Evolutionary conservation across 2,797 vertebrate genomes (phyloP).

Genomic region (Nyctibius grandis): DNA sequence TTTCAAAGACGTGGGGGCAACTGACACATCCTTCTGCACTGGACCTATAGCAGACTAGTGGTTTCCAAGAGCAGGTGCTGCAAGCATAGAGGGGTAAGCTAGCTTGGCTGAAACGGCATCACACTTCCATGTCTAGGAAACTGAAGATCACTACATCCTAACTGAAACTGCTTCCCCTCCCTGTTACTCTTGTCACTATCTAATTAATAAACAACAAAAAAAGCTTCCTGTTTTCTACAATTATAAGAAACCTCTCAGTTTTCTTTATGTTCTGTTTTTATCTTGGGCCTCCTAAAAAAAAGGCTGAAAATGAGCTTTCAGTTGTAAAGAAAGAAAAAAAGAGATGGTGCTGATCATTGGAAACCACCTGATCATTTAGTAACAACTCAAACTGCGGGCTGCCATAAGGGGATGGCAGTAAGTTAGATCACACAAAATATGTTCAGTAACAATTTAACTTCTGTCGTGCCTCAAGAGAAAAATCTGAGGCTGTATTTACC

Average conservation of each 20-base stretch:
- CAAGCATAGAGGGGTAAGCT: neutral
- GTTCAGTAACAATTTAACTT: neutral
- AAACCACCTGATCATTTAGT: neutral
- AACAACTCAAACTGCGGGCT: neutral
- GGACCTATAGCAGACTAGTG: neutral
- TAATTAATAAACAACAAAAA: neutral
- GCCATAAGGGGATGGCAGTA: neutral
- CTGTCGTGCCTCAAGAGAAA: neutral
- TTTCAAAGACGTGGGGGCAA: neutral
- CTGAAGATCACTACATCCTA: neutral
- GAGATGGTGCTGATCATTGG: neutral
- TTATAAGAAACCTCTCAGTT: neutral
- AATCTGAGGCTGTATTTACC: conserved; percentile 42
- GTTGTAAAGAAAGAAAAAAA: neutral
- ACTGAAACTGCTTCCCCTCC: neutral
- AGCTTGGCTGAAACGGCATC: neutral
- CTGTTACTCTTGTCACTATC: neutral
- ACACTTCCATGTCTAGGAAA: neutral
- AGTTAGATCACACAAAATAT: neutral
- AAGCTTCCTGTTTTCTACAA: neutral
- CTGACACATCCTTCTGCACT: neutral
- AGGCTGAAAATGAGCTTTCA: neutral
- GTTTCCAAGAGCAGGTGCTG: neutral
- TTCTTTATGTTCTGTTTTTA: neutral
- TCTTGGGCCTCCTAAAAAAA: neutral